Evolutionary conservation across 2,797 vertebrate genomes (phyloP).

Genomic region (Neomorphus geoffroyi): DNA sequence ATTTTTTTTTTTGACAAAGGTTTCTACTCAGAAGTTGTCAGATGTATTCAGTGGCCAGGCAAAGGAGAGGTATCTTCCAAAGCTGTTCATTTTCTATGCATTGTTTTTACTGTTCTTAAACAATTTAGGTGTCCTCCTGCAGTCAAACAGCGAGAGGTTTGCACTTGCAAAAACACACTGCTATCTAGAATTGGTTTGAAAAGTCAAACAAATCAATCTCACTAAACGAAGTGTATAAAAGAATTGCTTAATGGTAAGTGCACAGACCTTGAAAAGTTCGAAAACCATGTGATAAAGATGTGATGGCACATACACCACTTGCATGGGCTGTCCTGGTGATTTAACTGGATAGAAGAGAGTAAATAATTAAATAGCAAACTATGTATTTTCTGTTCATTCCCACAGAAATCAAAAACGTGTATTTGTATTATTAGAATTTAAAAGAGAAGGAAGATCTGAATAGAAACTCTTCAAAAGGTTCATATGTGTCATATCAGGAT

Average conservation of each 20-base stretch:
- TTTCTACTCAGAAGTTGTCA: neutral
- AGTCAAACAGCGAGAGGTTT: neutral
- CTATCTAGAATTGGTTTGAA: neutral
- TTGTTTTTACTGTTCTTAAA: neutral
- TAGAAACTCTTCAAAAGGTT: neutral
- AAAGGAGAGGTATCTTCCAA: neutral
- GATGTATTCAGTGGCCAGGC: neutral
- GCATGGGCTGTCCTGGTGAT: slow-evolving; percentile 83
- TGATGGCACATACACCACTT: slow-evolving; percentile 95
- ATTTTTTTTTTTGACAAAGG: neutral
- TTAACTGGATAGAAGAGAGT: slow-evolving; percentile 78
- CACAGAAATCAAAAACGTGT: neutral
- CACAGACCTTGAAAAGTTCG: slow-evolving; percentile 97
- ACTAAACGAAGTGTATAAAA: slow-evolving; percentile 3
- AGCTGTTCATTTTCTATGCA: neutral
- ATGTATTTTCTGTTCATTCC: neutral
- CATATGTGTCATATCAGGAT: neutral
- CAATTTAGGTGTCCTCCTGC: neutral
- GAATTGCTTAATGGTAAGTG: slow-evolving; percentile 27
- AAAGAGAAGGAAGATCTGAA: neutral
- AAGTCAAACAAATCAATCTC: neutral
- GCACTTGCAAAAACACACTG: neutral
- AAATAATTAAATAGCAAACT: slow-evolving; percentile 10
- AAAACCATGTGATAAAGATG: slow-evolving; percentile 99
- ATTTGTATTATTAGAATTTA: neutral